Base-by-base conservation (phyloP, 2,888 invertebrate species). In the Synanthedon andrenaeformis region DNA sequence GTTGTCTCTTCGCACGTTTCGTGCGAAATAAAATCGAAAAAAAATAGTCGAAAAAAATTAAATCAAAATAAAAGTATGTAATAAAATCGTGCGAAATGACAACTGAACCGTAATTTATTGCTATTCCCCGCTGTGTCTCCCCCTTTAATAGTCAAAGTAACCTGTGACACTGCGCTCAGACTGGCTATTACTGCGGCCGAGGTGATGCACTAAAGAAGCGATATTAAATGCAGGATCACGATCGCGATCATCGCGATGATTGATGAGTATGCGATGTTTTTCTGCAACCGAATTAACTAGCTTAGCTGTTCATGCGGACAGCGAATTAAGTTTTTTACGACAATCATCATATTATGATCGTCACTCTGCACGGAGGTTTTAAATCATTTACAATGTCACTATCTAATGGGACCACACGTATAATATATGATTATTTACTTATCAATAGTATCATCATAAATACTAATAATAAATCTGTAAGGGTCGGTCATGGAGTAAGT, bases 161-260 rank as follows among this genome's bases (percentile, higher is more conserved):
- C 19, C 49, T 49, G 49, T 49, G 49, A 49, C 49, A 49, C 3
- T 49, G 49, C 13, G 19, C 17, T 10, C 19, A 49, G 49, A 13
- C 19, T 23, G 12, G 11, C 19, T 3, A 49, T 49, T 49, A 49
- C 23, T 17, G 17, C 49, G 8, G 10, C 11, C 19, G 49, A 49
- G 23, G 49, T 11, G 23, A 49, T 17, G 49, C 10, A 17, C 13
- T 52, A 52, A 55, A 53, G 55, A 52, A 55, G 50, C 52, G 55
- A 52, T 55, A 55, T 55, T 55, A 53, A 55, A 55, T 53, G 52
- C 49, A 17, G 41, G 49, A 19, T 17, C 42, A 49, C 49, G 49
- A 49, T 23, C 17, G 19, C 19, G 49, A 49, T 23, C 17, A 17
- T 19, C 49, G 49, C 49, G 17, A 23, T 17, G 49, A 49, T 49